Conservation (phyloP, 2,888 invertebrate species). For the Odontocerum albicorne region DNA sequence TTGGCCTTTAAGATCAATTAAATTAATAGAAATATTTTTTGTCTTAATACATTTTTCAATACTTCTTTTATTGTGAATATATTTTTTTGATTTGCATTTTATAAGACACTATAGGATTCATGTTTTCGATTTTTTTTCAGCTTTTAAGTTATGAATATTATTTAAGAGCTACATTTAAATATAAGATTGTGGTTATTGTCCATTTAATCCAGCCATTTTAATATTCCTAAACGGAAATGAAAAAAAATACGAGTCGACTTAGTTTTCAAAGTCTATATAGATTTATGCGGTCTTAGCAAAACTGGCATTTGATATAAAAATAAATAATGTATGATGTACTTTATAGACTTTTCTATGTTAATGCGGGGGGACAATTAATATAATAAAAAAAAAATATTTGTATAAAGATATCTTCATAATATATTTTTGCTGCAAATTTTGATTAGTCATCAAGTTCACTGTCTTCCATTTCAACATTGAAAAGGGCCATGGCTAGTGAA, state of each 20-base stretch:
- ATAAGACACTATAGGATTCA: too few relatives aligned
- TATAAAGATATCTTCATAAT: constrained; percentile 8
- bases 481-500: constrained; percentile 16
- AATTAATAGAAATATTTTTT: too few relatives aligned
- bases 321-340: constrained; percentile 10
- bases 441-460: constrained; percentile 18
- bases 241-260: constrained; percentile 11
- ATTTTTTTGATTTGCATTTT: too few relatives aligned
- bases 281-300: constrained; percentile 1
- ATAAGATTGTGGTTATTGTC: too few relatives aligned
- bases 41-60: too few relatives aligned
- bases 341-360: constrained; percentile 8
- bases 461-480: constrained; percentile 23
- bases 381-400: constrained; percentile 1
- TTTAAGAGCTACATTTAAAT: too few relatives aligned
- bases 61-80: too few relatives aligned
- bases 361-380: constrained; percentile 3
- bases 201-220: constrained; percentile 29
- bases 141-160: too few relatives aligned
- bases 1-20: too few relatives aligned
- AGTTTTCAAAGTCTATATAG: constrained; percentile 21
- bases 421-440: constrained; percentile 3
- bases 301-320: constrained; percentile 3
- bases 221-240: constrained; percentile 23
- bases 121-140: too few relatives aligned